Base-by-base conservation (phyloP, 2,888 invertebrate genomes). In the Drosophila colorata region DNA sequence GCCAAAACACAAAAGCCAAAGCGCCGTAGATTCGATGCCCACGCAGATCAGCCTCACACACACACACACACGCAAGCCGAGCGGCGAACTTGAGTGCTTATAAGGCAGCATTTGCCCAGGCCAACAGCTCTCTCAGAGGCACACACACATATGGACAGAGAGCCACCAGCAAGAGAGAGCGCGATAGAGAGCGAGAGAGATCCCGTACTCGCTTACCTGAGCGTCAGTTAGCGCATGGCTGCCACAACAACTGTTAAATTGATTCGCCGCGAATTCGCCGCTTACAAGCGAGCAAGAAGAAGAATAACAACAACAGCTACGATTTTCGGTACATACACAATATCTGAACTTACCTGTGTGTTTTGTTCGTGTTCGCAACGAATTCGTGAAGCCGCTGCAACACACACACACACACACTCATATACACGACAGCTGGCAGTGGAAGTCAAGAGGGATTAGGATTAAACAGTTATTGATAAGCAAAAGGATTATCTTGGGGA, bases 1-100 rank as follows among this genome's bases (percentile, higher is more conserved):
- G 80, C 80, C 71, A 79, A 85, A 82, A 87, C 69, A 87, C 88
- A 87, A 80, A 81, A 70, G 77, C 69, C 66, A 78, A 80, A 81
- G 83, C 80, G 86, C 80, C 83, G 69, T 76, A 69, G 78, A 63
- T 73, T 49, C 44, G 48, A 57, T 64, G 80, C 83, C 83, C 88
- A 84, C 83, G 86, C 83, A 88, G 83, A 72, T 87, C 78, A 80
- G 43, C 25, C 65, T 60, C 43, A 61, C 38, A 58, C 35, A 49
- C 13, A 65, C 20, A 55, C 40, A 60, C 37, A 38, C 31, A 47
- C 49, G 41, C 41, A 38, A 35, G 44, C 13, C 60, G 56, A 53
- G 67, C 74, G 71, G 83, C 72, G 72, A 76, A 84, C 79, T 84
- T 85, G 74, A 76, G 78, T 71, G 85, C 85, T 84, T 85, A 85